Percentiles rank a stretch among this genome's conserved stretches.
phyloP scores from a whole-genome alignment of 92 coral and sea anemone species.

The Siderastrea radians region DNA sequence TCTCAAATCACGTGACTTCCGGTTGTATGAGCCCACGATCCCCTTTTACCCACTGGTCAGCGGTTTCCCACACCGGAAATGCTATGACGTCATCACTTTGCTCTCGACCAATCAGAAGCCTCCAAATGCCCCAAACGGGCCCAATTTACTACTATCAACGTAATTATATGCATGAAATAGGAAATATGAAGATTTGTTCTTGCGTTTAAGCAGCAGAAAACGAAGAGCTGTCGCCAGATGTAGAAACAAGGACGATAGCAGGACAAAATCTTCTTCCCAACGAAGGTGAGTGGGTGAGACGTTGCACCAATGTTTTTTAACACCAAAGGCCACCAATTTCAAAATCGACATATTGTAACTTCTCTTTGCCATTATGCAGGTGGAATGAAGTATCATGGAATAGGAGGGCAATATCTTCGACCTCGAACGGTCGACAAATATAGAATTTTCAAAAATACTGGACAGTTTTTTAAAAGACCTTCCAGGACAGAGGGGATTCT shows the following conservation, averaged over 20 bases:
- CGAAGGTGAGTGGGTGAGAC: slow-evolving; percentile 23
- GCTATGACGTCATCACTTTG: too few species aligned
- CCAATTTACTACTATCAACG: too few species aligned
- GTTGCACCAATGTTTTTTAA: background rate
- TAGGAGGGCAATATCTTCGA: slow-evolving; percentile 37
- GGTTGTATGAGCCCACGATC: too few species aligned
- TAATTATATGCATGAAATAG: too few species aligned
- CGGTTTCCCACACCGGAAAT: too few species aligned
- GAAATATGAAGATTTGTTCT: background rate
- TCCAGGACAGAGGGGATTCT: slow-evolving; percentile 14
- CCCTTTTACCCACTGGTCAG: too few species aligned
- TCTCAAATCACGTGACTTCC: too few species aligned
- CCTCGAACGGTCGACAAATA: slow-evolving; percentile 29
- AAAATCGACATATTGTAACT: too few species aligned
- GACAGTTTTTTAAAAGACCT: slow-evolving; percentile 38
- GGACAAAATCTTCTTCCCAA: slow-evolving; percentile 33
- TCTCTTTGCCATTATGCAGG: background rate
- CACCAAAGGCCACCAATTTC: too few species aligned
- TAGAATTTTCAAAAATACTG: slow-evolving; percentile 10
- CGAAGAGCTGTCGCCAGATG: slow-evolving; percentile 18
- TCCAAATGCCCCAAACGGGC: too few species aligned
- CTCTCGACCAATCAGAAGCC: too few species aligned
- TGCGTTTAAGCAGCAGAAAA: slow-evolving; percentile 5
- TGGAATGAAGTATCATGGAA: slow-evolving; percentile 25
- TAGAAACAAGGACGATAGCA: slow-evolving; percentile 31